Base-by-base conservation (phyloP, 2,797 vertebrate genomes). In the Emys orbicularis region DNA sequence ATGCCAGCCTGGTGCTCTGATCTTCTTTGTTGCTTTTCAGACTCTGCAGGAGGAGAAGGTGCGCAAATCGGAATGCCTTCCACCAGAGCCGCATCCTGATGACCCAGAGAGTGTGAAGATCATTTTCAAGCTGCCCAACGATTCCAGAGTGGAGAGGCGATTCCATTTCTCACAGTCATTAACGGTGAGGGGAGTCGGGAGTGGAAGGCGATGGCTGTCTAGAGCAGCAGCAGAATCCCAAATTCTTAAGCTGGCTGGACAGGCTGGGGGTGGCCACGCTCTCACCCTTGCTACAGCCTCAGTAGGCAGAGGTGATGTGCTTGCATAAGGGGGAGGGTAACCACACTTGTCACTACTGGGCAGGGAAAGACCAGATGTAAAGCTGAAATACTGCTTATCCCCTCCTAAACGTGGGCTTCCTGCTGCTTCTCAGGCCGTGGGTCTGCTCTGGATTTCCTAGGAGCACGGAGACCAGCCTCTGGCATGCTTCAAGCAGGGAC, bases 21-120 rank as follows among this genome's bases (percentile, higher is more conserved):
- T 65, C 65, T 93, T 15, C 41, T 82, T 91, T 84, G 18, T 97
- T 49, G 84, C 77, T 95, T 95, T 97, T n/a, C 97, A 99, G 99
- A 99, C 98, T 0, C 98, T 99, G 65, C 99, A 99, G 96, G 99
- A 99, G 97, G 99, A 99, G 97, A 99, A 99, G 98, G 99, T 99
- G 97, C 98, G 99, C 92, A 99, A 99, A 97, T 99, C 99, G 0
- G 99, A 99, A 96, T 99, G 99, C 98, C 99, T 99, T 95, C 99
- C 99, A 47, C 99, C 99, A 0, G 99, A 99, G 56, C 99, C 99
- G 0, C 98, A 98, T 12, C 97, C 98, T 2, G 99, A 99, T n/a
- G 99, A 99, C 97, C 99, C 99, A 0, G 99, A 99, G 95, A 99
- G 99, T 5, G 99, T 99, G 92, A 99, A 99, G 99, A 99, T 99